Base-by-base conservation (phyloP, 2,888 invertebrate genomes). In the Eupithecia centaureata region DNA sequence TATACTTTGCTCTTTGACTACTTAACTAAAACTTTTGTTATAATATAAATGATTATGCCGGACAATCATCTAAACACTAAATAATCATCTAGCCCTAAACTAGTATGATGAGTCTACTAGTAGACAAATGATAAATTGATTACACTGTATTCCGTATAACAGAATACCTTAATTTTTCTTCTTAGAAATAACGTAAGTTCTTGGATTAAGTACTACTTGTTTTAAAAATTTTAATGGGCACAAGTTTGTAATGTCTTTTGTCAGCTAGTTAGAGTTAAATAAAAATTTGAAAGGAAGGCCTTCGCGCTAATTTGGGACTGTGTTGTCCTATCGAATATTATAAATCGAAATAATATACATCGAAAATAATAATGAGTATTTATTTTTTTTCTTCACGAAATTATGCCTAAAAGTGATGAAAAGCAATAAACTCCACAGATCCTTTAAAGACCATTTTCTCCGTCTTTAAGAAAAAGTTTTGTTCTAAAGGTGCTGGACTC, bases 401-500 rank as follows among this genome's bases (percentile, higher is more conserved):
- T 10, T 35, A 18, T n/a, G 18, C 42, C 42, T 42, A 42, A 42
- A 42, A 18, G 1, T 18, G 10, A 42, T 8, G 38, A 1, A 4
- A 18, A 42, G 8, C 10, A 42, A 42, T n/a, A 42, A 32, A 10
- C 0, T 32, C 32, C 18, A 5, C n/a, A 42, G 8, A 18, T 18
- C 10, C 18, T 18, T 3, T 2, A 38, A 38, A 42, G 8, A 18
- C 18, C 12, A 5, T 54, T 28, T 56, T 57, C 22, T 18, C 12
- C 32, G 32, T 32, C 27, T 15, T 33, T 52, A 35, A 52, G 15
- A 30, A 32, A 38, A 60, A 42, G 60, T 52, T 22, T 59, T 27
- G 42, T 30, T 32, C 15, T 33, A 38, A 61, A 59, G 61, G 64
- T 65, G 27, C 22, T 51, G 61, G 68, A 68, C 69, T 59, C 62